Evolutionary conservation across 2,888 invertebrate genomes (phyloP).

Genomic region (Mesochorus sp.): DNA sequence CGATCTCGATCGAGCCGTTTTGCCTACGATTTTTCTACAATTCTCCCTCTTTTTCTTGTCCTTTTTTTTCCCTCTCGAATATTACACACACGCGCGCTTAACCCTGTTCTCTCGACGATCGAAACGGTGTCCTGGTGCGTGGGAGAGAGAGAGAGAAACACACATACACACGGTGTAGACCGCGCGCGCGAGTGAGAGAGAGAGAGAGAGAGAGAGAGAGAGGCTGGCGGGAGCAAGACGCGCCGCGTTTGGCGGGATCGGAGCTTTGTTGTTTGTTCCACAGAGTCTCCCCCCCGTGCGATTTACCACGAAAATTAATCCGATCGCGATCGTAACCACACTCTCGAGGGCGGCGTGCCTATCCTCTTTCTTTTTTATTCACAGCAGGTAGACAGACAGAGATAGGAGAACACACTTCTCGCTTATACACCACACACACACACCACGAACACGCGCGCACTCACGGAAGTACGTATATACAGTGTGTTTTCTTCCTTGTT

Average conservation of each 20-base stretch:
- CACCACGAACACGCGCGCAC: neutral
- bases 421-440: neutral
- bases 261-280: constrained; percentile 36
- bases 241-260: constrained; percentile 51
- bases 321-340: no score
- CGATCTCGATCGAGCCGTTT: no score
- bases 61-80: neutral
- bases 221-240: constrained; percentile 40
- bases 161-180: no score
- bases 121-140: constrained; percentile 17
- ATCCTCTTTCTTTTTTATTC: constrained; percentile 33
- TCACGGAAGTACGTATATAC: constrained; percentile 18
- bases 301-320: no score
- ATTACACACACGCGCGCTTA: constrained; percentile 14
- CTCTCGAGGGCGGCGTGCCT: constrained; percentile 35
- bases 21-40: neutral
- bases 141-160: constrained; percentile 20
- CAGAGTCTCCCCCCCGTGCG: neutral
- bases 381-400: constrained; percentile 35
- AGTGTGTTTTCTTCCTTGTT: constrained; percentile 2
- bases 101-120: constrained; percentile 18
- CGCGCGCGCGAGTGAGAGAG: neutral
- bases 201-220: neutral
- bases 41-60: neutral
- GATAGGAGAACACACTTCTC: constrained; percentile 1